Conservation (phyloP, 2,113 vertebrate genomes). For the Spea bombifrons region DNA sequence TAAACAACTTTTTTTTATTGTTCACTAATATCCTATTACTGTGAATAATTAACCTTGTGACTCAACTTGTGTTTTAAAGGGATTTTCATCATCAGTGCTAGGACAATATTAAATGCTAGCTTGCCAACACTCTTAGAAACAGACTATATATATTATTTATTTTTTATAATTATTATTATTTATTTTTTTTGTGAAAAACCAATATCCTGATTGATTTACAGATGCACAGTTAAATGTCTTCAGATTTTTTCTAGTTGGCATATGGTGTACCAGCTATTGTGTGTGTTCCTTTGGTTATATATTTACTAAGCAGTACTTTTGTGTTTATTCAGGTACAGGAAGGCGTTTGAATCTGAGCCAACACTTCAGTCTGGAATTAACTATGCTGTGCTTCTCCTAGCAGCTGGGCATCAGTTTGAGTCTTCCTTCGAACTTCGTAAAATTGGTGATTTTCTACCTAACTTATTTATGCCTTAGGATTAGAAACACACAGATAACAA, state of each 20-base stretch:
- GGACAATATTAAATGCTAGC: too few relatives aligned
- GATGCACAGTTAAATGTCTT: background rate
- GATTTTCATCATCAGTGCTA: too few relatives aligned
- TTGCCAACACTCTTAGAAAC: too few relatives aligned
- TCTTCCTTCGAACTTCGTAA: constrained; percentile 97
- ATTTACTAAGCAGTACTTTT: constrained; percentile 4
- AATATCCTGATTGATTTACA: background rate
- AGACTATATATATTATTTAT: background rate
- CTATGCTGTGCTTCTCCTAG: constrained; percentile 92
- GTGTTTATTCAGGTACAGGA: constrained; percentile 83
- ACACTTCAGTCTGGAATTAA: constrained; percentile 97
- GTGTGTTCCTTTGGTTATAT: background rate
- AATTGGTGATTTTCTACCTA: constrained; percentile 80
- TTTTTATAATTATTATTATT: background rate
- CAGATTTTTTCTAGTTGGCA: too few relatives aligned
- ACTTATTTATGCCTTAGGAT: too few relatives aligned
- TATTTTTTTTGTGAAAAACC: background rate
- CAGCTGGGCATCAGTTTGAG: constrained; percentile 93
- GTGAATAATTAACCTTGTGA: too few relatives aligned
- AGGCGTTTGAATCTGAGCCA: constrained; percentile 95
- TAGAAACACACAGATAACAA: too few relatives aligned
- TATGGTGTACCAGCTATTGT: background rate
- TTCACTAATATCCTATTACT: too few relatives aligned
- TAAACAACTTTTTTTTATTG: too few relatives aligned
- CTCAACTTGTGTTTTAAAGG: too few relatives aligned